These are phyloP conservation scores for Propithecus deckenii DNA, from an alignment of 2,797 vertebrate species.

Conservation along the genomic window DNA sequence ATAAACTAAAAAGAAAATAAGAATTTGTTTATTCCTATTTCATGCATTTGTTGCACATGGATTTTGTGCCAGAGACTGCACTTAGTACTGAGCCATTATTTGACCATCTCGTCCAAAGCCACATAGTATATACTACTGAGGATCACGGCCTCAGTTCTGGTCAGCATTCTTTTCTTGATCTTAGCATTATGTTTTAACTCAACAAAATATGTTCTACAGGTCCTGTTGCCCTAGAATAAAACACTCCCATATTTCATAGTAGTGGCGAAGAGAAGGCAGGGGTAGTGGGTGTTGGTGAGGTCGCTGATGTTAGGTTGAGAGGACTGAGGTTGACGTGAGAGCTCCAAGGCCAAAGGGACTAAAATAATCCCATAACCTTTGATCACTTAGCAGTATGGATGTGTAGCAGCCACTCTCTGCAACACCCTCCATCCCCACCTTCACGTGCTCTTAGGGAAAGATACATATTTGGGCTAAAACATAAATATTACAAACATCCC, in stretches of 20 bases:
- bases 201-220: background rate
- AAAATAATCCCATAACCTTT: background rate
- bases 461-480: background rate
- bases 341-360: background rate
- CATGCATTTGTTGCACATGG: background rate
- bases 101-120: background rate
- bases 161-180: background rate
- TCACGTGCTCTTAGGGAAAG: background rate
- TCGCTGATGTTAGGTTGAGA: background rate
- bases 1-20: background rate
- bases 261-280: background rate
- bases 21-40: background rate
- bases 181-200: conserved; percentile 8
- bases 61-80: background rate
- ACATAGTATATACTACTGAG: background rate
- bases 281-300: background rate
- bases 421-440: background rate
- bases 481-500: background rate
- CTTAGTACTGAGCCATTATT: background rate
- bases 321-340: background rate
- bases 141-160: background rate
- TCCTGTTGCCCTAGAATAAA: background rate
- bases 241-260: background rate
- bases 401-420: background rate
- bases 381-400: background rate